These are phyloP conservation scores for Corbicula japonica DNA, from an alignment of 2,888 invertebrate genomes.

Conservation along the genomic window DNA sequence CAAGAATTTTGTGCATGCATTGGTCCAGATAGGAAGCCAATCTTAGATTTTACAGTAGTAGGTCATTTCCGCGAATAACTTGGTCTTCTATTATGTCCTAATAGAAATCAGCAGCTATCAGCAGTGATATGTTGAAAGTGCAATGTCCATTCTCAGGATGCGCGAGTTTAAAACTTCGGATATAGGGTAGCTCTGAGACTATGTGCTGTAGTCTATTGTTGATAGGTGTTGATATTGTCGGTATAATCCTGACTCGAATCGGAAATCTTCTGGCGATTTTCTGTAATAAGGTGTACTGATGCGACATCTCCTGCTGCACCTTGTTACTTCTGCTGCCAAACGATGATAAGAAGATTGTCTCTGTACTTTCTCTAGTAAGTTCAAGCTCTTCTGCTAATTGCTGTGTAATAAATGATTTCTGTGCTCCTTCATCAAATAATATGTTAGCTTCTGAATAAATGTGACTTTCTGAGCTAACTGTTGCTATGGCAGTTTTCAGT, in stretches of 20 bases:
- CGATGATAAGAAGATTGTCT: neutral
- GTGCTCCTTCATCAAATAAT: slow-evolving; percentile 25
- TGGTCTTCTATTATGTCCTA: slow-evolving; percentile 17
- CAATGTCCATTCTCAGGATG: neutral
- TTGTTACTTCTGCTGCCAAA: slow-evolving; percentile 11
- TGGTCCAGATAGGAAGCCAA: slow-evolving; percentile 20
- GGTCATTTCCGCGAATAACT: slow-evolving; percentile 15
- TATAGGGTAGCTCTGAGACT: neutral
- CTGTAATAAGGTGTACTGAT: neutral
- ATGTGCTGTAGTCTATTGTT: neutral
- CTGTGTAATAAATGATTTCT: slow-evolving; percentile 21
- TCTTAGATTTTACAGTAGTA: slow-evolving; percentile 24
- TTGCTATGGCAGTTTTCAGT: slow-evolving; percentile 19
- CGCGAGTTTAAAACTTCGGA: slow-evolving; percentile 8
- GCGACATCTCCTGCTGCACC: neutral
- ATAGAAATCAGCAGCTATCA: slow-evolving; percentile 19
- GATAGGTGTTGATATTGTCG: slow-evolving; percentile 9
- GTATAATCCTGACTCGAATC: slow-evolving; percentile 15
- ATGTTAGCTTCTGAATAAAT: slow-evolving; percentile 7
- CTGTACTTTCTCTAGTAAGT: neutral
- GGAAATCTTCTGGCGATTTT: neutral
- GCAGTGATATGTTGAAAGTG: slow-evolving; percentile 16
- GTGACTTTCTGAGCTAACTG: neutral
- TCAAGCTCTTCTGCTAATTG: slow-evolving; percentile 16
- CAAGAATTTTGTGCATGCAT: too few species aligned